Evolutionary conservation across 2,888 invertebrate species (phyloP), one percentile per base, ranked within the genome.

Genomic region (Andrena camellia): DNA sequence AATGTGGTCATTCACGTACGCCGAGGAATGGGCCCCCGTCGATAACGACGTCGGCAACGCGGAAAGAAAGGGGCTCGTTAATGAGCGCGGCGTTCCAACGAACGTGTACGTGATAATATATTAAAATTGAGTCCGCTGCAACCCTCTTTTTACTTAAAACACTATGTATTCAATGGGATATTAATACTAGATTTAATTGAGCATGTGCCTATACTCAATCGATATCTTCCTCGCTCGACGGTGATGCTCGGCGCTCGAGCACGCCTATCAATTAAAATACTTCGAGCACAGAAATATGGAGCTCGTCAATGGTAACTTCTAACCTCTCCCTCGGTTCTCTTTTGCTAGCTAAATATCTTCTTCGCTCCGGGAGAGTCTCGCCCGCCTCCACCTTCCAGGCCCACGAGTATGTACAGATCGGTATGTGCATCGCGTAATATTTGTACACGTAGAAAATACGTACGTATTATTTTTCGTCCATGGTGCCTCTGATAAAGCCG

Each of bases 111-210:
- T 42, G 67, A 52, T 57, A 23, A 26, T 66, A 72, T 75, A 84
- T 86, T 84, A 87, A 83, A 86, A 90, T 90, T 90, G 88, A 90
- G 86, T 89, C 88, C 90, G 83, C 89, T 89, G 86, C 85, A 90
- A 90, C 87, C 87, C 77, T 88, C 81, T 76, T 80, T 72, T 78
- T 54, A 69, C 64, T 75, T 80, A 84, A 85, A 72, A 75, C 52
- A 33, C 81, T 78, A 84, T 59, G 66, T 81, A 68, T 67, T 59
- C 62, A 50, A 67, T 60, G n/a, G 6, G 62, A 10, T 67, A 8
- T 20, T 29, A 50, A 42, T 57, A 64, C 57, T 57, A 69, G 10
- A 52, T 70, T 75, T 50, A 62, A 70, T 82, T 57, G 81, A 82
- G 74, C 74, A 75, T 26, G 20, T 60, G 50, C 57, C 17, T 75